phyloP scores from a whole-genome alignment of 1,140 invertebrate genomes.

The Palaemon carinicauda region DNA sequence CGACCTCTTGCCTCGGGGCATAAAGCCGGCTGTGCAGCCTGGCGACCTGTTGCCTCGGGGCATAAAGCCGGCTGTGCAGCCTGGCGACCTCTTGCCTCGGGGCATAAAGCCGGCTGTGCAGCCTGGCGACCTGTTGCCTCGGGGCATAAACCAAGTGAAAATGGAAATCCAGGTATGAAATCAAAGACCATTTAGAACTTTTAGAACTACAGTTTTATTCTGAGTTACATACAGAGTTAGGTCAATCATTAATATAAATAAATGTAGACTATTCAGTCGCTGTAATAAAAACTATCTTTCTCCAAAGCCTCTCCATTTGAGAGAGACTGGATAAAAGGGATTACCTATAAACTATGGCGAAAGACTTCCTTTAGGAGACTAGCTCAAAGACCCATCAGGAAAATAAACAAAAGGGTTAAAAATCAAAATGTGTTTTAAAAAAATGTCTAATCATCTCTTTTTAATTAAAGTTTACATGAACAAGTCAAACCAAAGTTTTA shows the following conservation, averaged over 20 bases:
- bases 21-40: too few relatives aligned
- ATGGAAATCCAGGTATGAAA: neutral
- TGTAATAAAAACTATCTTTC: conserved; percentile 55
- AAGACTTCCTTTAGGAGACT: conserved; percentile 42
- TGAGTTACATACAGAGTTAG: conserved; percentile 51
- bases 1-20: too few relatives aligned
- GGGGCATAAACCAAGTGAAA: too few relatives aligned
- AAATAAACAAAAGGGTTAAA: neutral
- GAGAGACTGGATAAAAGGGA: conserved; percentile 26
- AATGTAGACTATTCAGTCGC: conserved; percentile 45
- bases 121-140: too few relatives aligned
- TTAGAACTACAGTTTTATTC: conserved; percentile 47
- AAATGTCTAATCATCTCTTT: neutral
- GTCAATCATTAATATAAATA: conserved; percentile 51
- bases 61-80: too few relatives aligned
- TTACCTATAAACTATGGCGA: conserved; percentile 41
- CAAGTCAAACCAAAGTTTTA: neutral
- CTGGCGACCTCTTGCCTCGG: too few relatives aligned
- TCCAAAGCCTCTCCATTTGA: conserved; percentile 15
- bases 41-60: too few relatives aligned
- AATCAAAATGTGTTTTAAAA: neutral
- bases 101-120: too few relatives aligned
- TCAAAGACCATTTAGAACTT: conserved; percentile 21
- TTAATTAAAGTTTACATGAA: too few relatives aligned
- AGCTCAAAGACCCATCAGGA: conserved; percentile 33